Base-by-base conservation (phyloP, 2,797 vertebrate species). In the Alectoris magna region DNA sequence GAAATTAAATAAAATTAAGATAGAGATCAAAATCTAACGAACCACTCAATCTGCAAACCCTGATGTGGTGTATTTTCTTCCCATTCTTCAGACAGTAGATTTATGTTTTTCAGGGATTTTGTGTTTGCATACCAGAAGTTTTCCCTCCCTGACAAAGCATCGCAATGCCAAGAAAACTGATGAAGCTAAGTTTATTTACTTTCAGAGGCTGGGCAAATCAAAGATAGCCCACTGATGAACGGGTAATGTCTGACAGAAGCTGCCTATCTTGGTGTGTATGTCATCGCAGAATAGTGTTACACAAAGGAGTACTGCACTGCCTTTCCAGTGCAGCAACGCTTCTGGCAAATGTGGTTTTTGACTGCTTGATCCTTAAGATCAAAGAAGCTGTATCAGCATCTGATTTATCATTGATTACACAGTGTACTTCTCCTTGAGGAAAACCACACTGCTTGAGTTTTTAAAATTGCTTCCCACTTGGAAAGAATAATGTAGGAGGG, bases 1-100 rank as follows among this genome's bases (percentile, higher is more conserved):
- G 62, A 80, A 95, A 93, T 87, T 91, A 94, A 89, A 91, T 94
- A 92, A 85, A 94, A 85, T 41, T 69, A 59, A 74, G 29, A 44
- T 75, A 14, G 39, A 94, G 79, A 92, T 91, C 31, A 91, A 58
- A 91, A 95, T 92, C 92, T 77, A 87, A 46, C 13, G 49, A 73
- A 66, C 44, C 11, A 34, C 59, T 80, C 63, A 71, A 36, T 94
- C 78, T 94, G 78, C 66, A 71, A 68, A 80, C 15, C 49, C 24
- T 0, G 24, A 73, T 92, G 89, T 83, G 78, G 53, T 68, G 27
- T 9, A 23, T 89, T 94, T 92, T 95, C 43, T 76, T 95, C 48
- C 13, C 76, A 24, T 58, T 91, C 34, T 87, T 80, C 62, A 83
- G 87, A 86, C n/a, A 87, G 34, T 29, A 60, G 44, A 3, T 87